Base-by-base conservation (phyloP, 2,888 invertebrate genomes). In the Athetis lepigone region DNA sequence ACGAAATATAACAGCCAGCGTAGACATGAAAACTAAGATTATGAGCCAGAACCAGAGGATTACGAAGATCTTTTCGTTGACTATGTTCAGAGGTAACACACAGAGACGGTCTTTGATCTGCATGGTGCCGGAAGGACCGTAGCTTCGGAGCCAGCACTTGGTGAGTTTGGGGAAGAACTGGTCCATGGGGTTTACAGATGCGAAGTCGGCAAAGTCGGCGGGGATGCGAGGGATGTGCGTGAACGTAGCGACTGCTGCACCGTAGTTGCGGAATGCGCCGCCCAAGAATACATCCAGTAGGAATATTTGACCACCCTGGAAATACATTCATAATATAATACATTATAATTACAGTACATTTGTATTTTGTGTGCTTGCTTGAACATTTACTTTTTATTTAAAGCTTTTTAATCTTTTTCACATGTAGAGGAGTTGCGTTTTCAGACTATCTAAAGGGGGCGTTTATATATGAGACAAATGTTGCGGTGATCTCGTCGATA, bases 21-120 rank as follows among this genome's bases (percentile, higher is more conserved):
- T 92, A 0, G 97, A 96, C 18, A 97, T 77, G 4, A 96, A 83
- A 1, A 96, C 92, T 52, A 98, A 93, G 45, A 96, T 86, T 23
- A 97, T 92, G 13, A 97, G 95, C 97, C 98, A 98, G 85, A 97
- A 96, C 97, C 97, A 97, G 0, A 97, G 88, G 50, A 97, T 95
- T 1, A 97, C 94, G 81, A 97, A 97, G 73, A 98, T 96, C 86
- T 98, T 98, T 84, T 98, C 97, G 83, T 98, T 97, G 43, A 98
- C 95, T 73, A 97, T 96, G 83, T 98, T 98, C 8, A 98, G 83
- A 0, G 98, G 97, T 13, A 98, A 90, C n/a, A 98, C 95, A 79
- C 98, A 98, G 0, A 98, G 92, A 0, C 96, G 95, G 81, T 97
- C 97, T 68, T 93, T 92, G 0, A 88, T 82, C 79, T 96, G 95